These are phyloP conservation scores for Cephalopterus ornatus DNA, from an alignment of 2,113 vertebrate genomes.

Conservation along the genomic window DNA sequence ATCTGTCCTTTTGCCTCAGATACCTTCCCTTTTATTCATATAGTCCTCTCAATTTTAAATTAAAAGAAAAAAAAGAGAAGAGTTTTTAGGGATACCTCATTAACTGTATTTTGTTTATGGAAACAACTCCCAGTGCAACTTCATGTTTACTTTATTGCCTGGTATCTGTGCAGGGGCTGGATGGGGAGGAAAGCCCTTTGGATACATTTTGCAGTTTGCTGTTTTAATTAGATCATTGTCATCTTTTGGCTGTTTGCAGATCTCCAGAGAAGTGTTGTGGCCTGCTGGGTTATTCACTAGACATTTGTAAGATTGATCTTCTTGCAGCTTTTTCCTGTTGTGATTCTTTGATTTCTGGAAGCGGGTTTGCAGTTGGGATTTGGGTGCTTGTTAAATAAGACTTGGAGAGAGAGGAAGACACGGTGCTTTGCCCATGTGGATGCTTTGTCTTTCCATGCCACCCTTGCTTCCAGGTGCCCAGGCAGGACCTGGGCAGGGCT, in stretches of 20 bases:
- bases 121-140: not conserved
- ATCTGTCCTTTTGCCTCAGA: constrained; percentile 27
- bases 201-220: not conserved
- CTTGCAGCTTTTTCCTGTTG: not conserved
- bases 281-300: not conserved
- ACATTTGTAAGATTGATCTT: not conserved
- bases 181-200: not conserved
- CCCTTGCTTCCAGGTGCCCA: not conserved
- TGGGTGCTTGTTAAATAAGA: not conserved
- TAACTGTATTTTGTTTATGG: constrained; percentile 1
- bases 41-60: not conserved
- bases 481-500: not conserved
- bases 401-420: not conserved
- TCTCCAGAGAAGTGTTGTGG: not conserved
- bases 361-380: not conserved
- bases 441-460: not conserved
- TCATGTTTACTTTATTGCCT: not conserved
- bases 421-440: not conserved
- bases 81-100: not conserved
- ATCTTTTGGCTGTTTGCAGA: not conserved
- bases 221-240: constrained; percentile 13
- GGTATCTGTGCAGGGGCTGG: not conserved
- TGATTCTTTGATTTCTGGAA: not conserved
- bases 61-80: not conserved
- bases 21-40: not conserved